Evolutionary conservation across 2,797 vertebrate species (phyloP).

Genomic region (Gallinago stenura): DNA sequence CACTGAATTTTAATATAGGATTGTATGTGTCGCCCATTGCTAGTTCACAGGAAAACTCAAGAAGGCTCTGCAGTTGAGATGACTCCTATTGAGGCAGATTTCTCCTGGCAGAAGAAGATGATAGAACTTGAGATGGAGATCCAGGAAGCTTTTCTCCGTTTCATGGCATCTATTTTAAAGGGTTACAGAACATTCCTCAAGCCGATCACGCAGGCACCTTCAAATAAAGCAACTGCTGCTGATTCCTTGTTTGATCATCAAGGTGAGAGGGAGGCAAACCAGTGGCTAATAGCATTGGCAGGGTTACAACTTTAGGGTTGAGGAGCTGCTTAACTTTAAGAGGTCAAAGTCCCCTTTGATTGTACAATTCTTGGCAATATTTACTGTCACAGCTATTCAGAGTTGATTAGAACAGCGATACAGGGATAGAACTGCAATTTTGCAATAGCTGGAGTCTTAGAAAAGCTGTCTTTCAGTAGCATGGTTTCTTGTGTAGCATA

Average conservation of each 20-base stretch:
- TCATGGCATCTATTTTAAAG: conserved; percentile 97
- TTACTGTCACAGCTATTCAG: background rate
- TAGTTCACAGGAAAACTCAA: conserved; percentile 84
- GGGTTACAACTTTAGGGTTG: background rate
- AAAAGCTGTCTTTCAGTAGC: background rate
- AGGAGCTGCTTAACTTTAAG: background rate
- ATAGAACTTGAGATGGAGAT: conserved; percentile 94
- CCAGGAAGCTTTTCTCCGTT: conserved; percentile 94
- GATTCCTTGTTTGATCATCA: conserved; percentile 95
- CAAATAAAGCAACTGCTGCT: conserved; percentile 94
- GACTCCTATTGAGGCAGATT: conserved; percentile 96
- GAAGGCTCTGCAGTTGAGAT: conserved; percentile 90
- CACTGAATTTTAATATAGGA: background rate
- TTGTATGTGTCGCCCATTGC: background rate
- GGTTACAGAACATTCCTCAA: conserved; percentile 95
- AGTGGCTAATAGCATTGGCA: background rate
- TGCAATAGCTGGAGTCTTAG: background rate
- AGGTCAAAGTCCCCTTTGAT: background rate
- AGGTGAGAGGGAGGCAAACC: conserved; percentile 79
- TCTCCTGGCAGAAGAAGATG: conserved; percentile 96
- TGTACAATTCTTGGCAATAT: background rate
- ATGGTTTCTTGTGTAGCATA: background rate
- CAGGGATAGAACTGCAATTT: background rate
- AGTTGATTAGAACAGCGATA: background rate
- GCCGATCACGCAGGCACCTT: conserved; percentile 95